A percentile compares a stretch with the other conserved stretches of the same genome.
These are phyloP conservation scores for Notothenia coriiceps DNA, from an alignment of 2,113 vertebrate species.

Conservation along the genomic window DNA sequence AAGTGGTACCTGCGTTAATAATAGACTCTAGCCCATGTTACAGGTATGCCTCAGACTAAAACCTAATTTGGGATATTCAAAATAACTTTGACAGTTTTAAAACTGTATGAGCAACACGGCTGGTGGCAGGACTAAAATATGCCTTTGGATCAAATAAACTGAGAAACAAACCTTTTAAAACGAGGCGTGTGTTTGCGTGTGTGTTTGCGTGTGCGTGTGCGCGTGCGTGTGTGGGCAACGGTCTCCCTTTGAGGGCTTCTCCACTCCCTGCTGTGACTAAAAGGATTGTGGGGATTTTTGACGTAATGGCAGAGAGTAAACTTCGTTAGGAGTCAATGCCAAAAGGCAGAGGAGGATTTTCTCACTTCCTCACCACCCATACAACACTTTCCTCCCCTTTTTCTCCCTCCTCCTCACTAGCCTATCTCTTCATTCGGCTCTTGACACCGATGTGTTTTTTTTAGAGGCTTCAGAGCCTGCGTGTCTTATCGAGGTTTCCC, in stretches of 20 bases:
- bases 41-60: conserved; percentile 20
- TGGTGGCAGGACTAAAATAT: conserved; percentile 44
- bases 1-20: conserved; percentile 30
- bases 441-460: conserved; percentile 66
- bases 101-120: conserved; percentile 41
- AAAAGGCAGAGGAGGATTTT: conserved; percentile 58
- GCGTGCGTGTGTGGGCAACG: conserved; percentile 30
- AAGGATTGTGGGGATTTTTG: conserved; percentile 78
- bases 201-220: conserved; percentile 4
- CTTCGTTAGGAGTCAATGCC: conserved; percentile 67
- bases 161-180: conserved; percentile 43
- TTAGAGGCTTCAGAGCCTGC: conserved; percentile 67
- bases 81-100: conserved; percentile 39
- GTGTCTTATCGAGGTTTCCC: conserved; percentile 80
- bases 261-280: conserved; percentile 82
- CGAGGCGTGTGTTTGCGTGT: conserved; percentile 12
- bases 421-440: conserved; percentile 67
- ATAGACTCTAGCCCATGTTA: conserved; percentile 28
- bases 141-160: conserved; percentile 59
- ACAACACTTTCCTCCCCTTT: conserved; percentile 28
- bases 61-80: conserved; percentile 45
- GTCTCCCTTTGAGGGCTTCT: conserved; percentile 71
- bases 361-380: conserved; percentile 39
- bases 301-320: conserved; percentile 74
- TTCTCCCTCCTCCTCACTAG: conserved; percentile 39